These are phyloP conservation scores for Holacanthella duospinosa DNA, from an alignment of 2,888 invertebrate species.

Conservation along the genomic window DNA sequence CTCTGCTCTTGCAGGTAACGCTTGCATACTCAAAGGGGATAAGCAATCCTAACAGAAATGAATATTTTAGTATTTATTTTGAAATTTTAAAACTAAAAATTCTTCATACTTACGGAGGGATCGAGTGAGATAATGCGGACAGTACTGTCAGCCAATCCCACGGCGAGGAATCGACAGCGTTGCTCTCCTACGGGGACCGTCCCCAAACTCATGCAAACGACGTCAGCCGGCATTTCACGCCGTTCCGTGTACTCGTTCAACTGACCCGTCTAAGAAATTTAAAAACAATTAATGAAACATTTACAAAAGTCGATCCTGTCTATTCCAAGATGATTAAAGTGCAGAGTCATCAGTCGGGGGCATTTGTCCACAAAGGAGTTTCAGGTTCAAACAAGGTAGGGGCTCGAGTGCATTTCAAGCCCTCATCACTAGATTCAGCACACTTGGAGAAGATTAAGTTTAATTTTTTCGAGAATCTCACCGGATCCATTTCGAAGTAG, in stretches of 20 bases:
- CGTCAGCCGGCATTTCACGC: slow-evolving; percentile 91
- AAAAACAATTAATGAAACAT: too few species aligned
- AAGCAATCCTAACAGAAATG: slow-evolving; percentile 64
- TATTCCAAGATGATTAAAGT: too few species aligned
- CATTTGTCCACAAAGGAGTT: too few species aligned
- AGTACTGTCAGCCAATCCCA: slow-evolving; percentile 89
- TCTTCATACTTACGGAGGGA: slow-evolving; percentile 57
- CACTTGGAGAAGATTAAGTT: too few species aligned
- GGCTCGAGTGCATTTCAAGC: too few species aligned
- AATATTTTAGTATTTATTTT: too few species aligned
- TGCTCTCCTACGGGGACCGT: slow-evolving; percentile 92
- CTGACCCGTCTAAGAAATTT: slow-evolving; percentile 72
- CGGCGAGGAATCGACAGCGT: slow-evolving; percentile 87
- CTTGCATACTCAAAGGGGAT: slow-evolving; percentile 90
- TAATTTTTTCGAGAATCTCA: slow-evolving; percentile 48
- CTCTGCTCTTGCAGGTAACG: slow-evolving; percentile 88
- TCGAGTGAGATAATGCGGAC: slow-evolving; percentile 95
- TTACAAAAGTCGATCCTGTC: too few species aligned
- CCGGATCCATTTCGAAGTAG: slow-evolving; percentile 98
- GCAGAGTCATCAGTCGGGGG: too few species aligned
- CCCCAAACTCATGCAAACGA: slow-evolving; percentile 95
- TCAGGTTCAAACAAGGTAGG: too few species aligned
- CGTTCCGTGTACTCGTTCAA: slow-evolving; percentile 96
- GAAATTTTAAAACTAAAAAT: neutral
- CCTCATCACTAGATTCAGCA: too few species aligned